Evolutionary conservation across 2,888 invertebrate genomes (phyloP), one percentile per base, ranked within the genome.

Genomic region (Endotricha flammealis): DNA sequence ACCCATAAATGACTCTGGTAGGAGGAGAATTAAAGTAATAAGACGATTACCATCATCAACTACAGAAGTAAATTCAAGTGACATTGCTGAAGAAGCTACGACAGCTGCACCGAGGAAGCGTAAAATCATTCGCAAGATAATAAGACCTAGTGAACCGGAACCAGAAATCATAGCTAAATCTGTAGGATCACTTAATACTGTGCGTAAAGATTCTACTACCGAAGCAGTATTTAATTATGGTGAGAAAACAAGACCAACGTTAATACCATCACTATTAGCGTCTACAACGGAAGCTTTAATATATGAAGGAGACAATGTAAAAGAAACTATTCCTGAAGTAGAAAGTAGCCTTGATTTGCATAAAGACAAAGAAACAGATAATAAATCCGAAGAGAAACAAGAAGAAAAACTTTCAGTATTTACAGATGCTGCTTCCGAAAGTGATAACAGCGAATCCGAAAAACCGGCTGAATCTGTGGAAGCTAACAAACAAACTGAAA

Each of bases 71-170:
- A 64, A 60, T 43, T 23, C 42, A 25, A 32, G 38, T 30, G 39
- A 46, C 34, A 36, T 57, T 25, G 50, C 50, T 27, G 68, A 66
- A 54, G 13, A 42, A 4, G 38, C 63, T 9, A 57, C 67, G 11
- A 40, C 57, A 39, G 31, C 53, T 1, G 39, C 61, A 5, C 67
- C 67, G 3, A 71, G 77, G 38, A 57, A 79, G 20, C 74, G 80
- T n/a, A 82, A 80, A 60, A 53, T 83, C 0, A 77, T 83, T 32
- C 67, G 82, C 1, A 85, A 83, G 38, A 82, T 79, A 60, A 45
- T 81, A 16, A 78, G 50, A 38, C 61, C 69, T 11, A 32, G 50
- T 29, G 71, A 75, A 42, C 55, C 68, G 32, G 69, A 76, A 16
- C 57, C 66, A 4, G 64, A 64, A 48, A 61, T 70, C 23, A 52